Percentiles rank a stretch among this genome's conserved stretches.
phyloP scores from a whole-genome alignment of 2,797 vertebrate genomes.

The Siniperca obscura region DNA sequence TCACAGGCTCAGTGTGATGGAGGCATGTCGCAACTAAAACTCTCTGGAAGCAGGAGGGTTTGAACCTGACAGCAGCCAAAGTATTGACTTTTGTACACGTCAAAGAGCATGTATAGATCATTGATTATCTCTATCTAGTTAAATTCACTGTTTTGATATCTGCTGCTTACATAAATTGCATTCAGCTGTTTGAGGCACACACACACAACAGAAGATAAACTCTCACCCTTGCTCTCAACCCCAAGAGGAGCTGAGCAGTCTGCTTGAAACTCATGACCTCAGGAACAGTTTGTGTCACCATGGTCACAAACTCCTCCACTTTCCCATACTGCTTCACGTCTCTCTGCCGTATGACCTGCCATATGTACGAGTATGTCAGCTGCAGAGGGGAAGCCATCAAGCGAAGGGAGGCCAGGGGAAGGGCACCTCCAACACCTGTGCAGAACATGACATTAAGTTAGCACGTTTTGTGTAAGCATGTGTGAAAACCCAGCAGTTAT shows the following conservation, averaged over 20 bases:
- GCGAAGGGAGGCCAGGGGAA: conserved; percentile 79
- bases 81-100: not conserved
- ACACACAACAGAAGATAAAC: not conserved
- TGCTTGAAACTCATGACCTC: conserved; percentile 86
- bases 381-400: conserved; percentile 83
- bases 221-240: conserved; percentile 86
- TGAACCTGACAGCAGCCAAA: not conserved
- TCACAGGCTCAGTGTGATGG: not conserved
- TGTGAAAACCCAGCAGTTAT: not conserved
- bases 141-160: not conserved
- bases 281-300: conserved; percentile 83
- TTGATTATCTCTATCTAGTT: not conserved
- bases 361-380: conserved; percentile 84
- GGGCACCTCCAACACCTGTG: conserved; percentile 61
- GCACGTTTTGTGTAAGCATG: not conserved
- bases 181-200: not conserved
- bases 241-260: conserved; percentile 85
- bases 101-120: not conserved
- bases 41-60: not conserved
- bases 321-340: conserved; percentile 81
- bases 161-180: not conserved
- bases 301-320: conserved; percentile 86
- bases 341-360: conserved; percentile 83
- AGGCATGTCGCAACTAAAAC: not conserved
- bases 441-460: not conserved